These are phyloP conservation scores for Mesocricetus auratus DNA, from an alignment of 2,113 vertebrate species.

Conservation along the genomic window DNA sequence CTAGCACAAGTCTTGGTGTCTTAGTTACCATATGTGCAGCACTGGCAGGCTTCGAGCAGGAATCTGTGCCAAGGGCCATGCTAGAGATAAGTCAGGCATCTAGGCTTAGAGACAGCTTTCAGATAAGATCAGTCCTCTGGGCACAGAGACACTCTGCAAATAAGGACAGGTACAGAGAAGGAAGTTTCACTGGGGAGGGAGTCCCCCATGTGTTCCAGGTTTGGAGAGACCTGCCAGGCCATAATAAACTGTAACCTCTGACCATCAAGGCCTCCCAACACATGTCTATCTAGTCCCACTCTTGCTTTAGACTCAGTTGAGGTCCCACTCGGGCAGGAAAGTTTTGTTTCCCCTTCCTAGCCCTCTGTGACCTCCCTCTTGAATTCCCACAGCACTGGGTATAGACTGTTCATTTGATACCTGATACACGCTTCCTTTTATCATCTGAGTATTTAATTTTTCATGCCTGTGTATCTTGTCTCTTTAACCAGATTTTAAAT, in stretches of 20 bases:
- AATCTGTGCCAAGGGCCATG: background rate
- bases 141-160: background rate
- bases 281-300: background rate
- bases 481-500: constrained; percentile 65
- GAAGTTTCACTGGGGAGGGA: background rate
- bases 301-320: background rate
- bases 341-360: background rate
- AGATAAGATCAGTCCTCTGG: background rate
- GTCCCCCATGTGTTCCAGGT: background rate
- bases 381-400: constrained; percentile 10
- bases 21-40: background rate
- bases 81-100: background rate
- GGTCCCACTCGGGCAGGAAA: background rate
- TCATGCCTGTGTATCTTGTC: constrained; percentile 41
- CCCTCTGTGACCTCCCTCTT: background rate
- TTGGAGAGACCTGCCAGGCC: background rate
- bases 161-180: background rate
- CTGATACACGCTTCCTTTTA: constrained; percentile 12
- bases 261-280: background rate
- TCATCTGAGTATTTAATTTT: constrained; percentile 68
- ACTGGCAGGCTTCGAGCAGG: background rate
- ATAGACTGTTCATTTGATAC: constrained; percentile 37
- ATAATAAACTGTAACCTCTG: background rate
- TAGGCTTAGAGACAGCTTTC: background rate
- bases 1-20: background rate